Evolutionary conservation across 2,888 invertebrate species (phyloP), one percentile per base, ranked within the genome.

Genomic region (Drosophila vallismaia): DNA sequence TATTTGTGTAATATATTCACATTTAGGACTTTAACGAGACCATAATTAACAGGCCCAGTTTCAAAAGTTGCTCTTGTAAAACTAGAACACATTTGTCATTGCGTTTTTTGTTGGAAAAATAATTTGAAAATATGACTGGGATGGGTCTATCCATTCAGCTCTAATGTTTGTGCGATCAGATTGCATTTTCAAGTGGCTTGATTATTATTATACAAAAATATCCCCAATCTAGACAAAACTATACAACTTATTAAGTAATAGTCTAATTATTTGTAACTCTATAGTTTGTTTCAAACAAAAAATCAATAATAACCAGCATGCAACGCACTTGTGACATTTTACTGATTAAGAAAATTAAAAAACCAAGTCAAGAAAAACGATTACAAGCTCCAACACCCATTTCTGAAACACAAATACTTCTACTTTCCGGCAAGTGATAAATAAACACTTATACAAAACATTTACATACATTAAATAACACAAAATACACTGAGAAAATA

Each of bases 331-430:
- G 53, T 33, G 59, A 53, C 58, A 48, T 50, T 46, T 42, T 7
- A 19, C 12, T 14, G 40, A 79, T 79, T 82, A 79, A 51, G 63
- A 68, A 70, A 73, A 73, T 79, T 59, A 52, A 14, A 67, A 69
- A 68, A 59, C 46, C 33, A 48, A 31, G 52, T 24, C 56, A 58
- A 28, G 33, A 42, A 56, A 51, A 46, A 29, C 59, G 62, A 42
- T 62, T 44, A 45, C 48, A 38, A 49, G 28, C 28, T 7, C 29
- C 14, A 14, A n/a, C 7, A 24, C 38, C 56, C 48, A 33, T 46
- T 51, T 5, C 14, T 31, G 40, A 10, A 36, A 49, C 38, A 45
- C 38, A 28, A 8, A 48, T 45, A 48, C 42, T 24, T 48, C 10
- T 10, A 36, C 36, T 38, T 36, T 29, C 36, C 42, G n/a, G 19